Evolutionary conservation across 2,113 vertebrate species (phyloP), one percentile per base, ranked within the genome.

Genomic region (Bambusicola thoracicus): DNA sequence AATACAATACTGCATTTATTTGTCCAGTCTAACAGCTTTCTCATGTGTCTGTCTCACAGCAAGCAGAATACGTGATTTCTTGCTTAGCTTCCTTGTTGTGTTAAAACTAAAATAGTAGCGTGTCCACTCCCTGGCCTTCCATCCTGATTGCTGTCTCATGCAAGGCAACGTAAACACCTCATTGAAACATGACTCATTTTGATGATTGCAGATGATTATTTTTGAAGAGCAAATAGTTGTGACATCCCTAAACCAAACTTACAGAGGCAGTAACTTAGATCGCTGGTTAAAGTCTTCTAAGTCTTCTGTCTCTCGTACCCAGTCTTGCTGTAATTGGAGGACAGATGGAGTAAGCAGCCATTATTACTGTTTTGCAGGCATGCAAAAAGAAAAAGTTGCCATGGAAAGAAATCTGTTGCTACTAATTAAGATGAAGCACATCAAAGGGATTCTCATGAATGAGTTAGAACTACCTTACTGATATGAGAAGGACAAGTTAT

Each of bases 111-210:
- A 56, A 63, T 24, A 32, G 58, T 48, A 49, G 48, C 25, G 3
- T 25, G 13, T 36, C 65, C 21, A 10, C 61, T 92, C 76, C 65
- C 34, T 41, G 75, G 36, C 29, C 29, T 89, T 89, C 40, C 49
- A 59, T 89, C 80, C 85, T 11, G 41, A 11, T 43, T 94, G 16
- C 29, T 14, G 22, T 90, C 76, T 94, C 51, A 7, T 34, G 51
- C 20, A 68, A 75, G 58, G 65, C 21, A 85, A 14, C 78, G 70
- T 67, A 92, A 95, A 68, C 89, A 86, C 69, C n/a, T 87, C 16
- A 86, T 70, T 93, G 63, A 92, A 79, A 86, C 58, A 15, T 90
- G 56, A 90, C 36, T 94, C 77, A 94, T 73, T 96, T 86, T 84
- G 73, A 44, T 95, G 90, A 81, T 86, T 72, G 56, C 86, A 86